A percentile compares a stretch with the other conserved stretches of the same genome.
Conservation (phyloP, 1,140 invertebrate genomes). For the Drosophila yakuba region DNA sequence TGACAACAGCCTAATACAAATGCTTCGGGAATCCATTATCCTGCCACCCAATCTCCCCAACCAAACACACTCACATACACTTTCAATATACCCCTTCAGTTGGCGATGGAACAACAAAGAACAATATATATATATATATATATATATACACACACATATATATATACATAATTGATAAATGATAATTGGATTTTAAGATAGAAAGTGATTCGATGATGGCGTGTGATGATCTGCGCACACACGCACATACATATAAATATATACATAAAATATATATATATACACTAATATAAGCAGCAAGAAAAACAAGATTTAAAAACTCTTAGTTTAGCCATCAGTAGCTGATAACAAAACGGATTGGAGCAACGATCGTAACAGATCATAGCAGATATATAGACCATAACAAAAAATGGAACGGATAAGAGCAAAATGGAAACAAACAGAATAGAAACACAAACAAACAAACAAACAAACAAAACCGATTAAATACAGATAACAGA, state of each 20-base stretch:
- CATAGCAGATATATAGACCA: constrained; percentile 8
- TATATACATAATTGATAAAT: constrained; percentile 34
- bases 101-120: constrained; percentile 27
- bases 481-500: constrained; percentile 11
- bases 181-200: constrained; percentile 44
- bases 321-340: constrained; percentile 54
- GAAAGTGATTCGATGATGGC: constrained; percentile 63
- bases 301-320: constrained; percentile 48
- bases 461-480: background rate
- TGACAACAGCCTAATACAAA: constrained; percentile 50
- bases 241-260: constrained; percentile 53
- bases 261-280: constrained; percentile 32
- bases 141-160: constrained; percentile 38
- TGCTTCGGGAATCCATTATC: constrained; percentile 6
- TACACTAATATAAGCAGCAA: constrained; percentile 40
- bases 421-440: constrained; percentile 23
- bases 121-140: constrained; percentile 43
- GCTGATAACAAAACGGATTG: constrained; percentile 30
- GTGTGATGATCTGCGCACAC: constrained; percentile 43
- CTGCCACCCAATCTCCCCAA: background rate
- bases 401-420: constrained; percentile 4
- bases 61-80: background rate
- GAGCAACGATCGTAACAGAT: constrained; percentile 2
- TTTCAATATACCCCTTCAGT: background rate
- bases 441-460: background rate